Percentiles rank a stretch among this genome's conserved stretches.
Evolutionary conservation across 2,888 invertebrate genomes (phyloP).

Genomic region (Leptothorax acervorum): DNA sequence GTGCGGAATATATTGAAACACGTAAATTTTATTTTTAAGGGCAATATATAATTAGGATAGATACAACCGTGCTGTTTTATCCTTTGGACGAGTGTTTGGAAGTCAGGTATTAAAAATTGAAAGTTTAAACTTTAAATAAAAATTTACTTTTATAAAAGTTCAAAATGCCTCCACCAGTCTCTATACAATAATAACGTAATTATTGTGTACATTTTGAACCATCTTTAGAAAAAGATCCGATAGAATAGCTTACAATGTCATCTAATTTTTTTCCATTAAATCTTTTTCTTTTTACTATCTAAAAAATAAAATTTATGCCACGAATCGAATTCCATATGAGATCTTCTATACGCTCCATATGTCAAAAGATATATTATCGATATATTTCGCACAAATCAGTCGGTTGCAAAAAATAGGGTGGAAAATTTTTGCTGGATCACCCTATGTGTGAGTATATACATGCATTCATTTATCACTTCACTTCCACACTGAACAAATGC

Average conservation of each 20-base stretch:
- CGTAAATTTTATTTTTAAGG: no score
- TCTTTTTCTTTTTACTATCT: background rate
- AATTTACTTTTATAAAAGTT: no score
- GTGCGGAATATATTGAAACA: no score
- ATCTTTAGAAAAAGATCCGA: background rate
- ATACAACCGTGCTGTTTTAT: no score
- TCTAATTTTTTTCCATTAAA: background rate
- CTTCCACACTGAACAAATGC: background rate
- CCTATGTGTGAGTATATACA: background rate
- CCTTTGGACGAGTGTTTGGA: no score
- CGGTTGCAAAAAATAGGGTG: background rate
- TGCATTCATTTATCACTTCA: conserved; percentile 2
- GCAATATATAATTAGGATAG: no score
- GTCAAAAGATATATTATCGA: background rate
- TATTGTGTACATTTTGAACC: no score
- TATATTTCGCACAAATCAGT: background rate
- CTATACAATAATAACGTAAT: no score
- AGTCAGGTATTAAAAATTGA: no score
- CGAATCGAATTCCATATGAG: background rate
- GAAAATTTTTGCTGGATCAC: background rate
- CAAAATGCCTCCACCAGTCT: no score
- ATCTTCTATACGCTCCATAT: background rate
- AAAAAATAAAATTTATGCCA: background rate
- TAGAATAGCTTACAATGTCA: background rate
- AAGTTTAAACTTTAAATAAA: no score